Conservation (phyloP, 2,113 vertebrate genomes). For the Pterophyllum scalare region DNA sequence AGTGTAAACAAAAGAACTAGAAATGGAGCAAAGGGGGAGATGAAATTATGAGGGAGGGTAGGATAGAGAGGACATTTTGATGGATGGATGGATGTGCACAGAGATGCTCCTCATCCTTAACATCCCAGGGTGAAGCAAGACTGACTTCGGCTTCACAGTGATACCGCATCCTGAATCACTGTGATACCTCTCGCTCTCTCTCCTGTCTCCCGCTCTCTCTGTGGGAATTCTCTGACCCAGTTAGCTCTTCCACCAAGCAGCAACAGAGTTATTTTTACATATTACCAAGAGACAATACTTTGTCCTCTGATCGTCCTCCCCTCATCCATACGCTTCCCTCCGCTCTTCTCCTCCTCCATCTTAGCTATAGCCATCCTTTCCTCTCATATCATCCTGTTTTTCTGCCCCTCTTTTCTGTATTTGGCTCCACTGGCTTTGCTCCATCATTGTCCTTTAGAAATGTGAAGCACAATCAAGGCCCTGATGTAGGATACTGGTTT, state of each 20-base stretch:
- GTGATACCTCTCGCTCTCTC: conserved; percentile 36
- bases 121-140: conserved; percentile 45
- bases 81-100: conserved; percentile 5
- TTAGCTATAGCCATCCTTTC: conserved; percentile 21
- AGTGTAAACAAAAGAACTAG: conserved; percentile 26
- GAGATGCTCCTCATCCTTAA: conserved; percentile 8
- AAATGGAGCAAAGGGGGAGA: conserved; percentile 4
- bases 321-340: conserved; percentile 41
- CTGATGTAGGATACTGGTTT: background rate
- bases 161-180: conserved; percentile 63
- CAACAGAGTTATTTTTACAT: conserved; percentile 82
- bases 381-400: background rate
- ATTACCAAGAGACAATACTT: conserved; percentile 78
- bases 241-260: conserved; percentile 78
- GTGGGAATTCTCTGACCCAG: conserved; percentile 84
- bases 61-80: background rate
- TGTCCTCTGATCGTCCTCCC: conserved; percentile 71
- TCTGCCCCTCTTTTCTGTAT: conserved; percentile 8
- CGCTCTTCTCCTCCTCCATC: conserved; percentile 44
- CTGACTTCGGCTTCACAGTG: conserved; percentile 62
- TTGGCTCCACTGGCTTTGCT: conserved; percentile 17
- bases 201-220: conserved; percentile 33
- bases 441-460: conserved; percentile 4
- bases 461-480: background rate
- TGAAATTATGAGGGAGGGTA: background rate